phyloP scores from a whole-genome alignment of 2,113 vertebrate species.

The Nesospiza acunhae region DNA sequence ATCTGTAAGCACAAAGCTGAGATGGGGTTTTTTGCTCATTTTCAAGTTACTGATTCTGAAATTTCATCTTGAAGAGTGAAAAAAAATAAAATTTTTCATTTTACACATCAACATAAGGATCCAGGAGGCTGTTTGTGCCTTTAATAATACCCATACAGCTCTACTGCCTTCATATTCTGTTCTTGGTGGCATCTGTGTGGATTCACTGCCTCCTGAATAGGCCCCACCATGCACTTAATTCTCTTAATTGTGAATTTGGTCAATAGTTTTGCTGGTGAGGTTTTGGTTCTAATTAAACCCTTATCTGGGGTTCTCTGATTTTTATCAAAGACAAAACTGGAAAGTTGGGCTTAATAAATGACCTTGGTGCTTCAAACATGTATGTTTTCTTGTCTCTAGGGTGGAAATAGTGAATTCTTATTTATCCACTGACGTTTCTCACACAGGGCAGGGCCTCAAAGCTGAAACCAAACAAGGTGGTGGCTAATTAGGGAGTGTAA shows the following conservation, averaged over 20 bases:
- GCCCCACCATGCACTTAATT: accelerated
- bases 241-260: background rate
- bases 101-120: background rate
- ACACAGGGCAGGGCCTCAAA: background rate
- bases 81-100: background rate
- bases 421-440: background rate
- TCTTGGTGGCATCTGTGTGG: background rate
- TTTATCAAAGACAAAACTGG: background rate
- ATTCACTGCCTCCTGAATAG: background rate
- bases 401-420: background rate
- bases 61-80: background rate
- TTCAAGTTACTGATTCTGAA: background rate
- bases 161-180: background rate
- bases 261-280: background rate
- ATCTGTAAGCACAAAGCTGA: background rate
- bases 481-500: background rate
- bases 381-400: background rate
- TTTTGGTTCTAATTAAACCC: background rate
- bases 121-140: background rate
- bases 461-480: background rate
- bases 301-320: background rate
- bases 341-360: background rate
- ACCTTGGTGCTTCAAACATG: background rate
- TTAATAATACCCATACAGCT: background rate
- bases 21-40: background rate